Conservation (phyloP, 2,888 invertebrate species). For the Pseudococcus longispinus region DNA sequence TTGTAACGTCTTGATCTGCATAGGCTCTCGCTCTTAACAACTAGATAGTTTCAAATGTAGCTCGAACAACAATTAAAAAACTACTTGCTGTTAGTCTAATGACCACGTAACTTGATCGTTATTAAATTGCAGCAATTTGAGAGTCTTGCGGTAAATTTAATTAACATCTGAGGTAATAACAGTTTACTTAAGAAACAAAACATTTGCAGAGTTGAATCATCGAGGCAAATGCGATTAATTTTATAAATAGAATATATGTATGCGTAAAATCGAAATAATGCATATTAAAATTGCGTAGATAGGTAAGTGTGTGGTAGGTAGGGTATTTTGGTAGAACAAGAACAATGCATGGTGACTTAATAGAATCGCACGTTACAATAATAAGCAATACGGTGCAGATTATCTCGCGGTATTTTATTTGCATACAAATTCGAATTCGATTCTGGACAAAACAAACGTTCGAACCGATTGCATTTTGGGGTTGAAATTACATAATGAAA, state of each 20-base stretch:
- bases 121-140: neutral
- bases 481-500: neutral
- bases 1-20: neutral
- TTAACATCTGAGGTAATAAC: neutral
- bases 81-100: neutral
- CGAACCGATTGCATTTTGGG: neutral
- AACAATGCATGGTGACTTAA: neutral
- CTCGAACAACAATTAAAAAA: constrained; percentile 3
- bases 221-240: neutral
- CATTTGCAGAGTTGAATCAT: neutral
- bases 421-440: neutral
- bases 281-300: neutral
- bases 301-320: neutral
- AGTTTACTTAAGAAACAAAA: neutral
- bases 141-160: neutral
- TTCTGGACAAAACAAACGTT: neutral
- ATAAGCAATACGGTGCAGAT: neutral
- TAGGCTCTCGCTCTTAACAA: neutral
- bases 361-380: neutral
- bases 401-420: neutral
- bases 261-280: neutral
- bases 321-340: neutral
- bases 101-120: neutral
- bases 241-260: neutral
- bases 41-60: neutral